Evolutionary conservation across 1,140 invertebrate genomes (phyloP).

Genomic region (Drosophila repleta): DNA sequence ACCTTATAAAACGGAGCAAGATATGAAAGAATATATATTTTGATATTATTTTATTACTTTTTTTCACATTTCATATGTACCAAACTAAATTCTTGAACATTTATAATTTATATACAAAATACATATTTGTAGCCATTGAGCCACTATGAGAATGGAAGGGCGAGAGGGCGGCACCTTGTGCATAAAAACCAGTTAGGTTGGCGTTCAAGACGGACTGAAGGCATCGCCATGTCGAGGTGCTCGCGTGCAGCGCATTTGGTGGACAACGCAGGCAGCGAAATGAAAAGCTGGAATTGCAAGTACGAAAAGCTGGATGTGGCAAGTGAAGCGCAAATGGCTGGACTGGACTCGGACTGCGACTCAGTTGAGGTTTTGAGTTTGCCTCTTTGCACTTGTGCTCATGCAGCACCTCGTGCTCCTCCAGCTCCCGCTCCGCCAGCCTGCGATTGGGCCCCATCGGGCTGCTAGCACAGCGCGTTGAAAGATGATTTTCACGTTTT

Average conservation of each 20-base stretch:
- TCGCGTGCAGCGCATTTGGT: slow-evolving; percentile 49
- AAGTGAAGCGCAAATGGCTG: slow-evolving; percentile 18
- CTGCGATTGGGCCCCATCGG: slow-evolving; percentile 44
- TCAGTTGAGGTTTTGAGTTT: slow-evolving; percentile 31
- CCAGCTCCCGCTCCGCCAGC: slow-evolving; percentile 40
- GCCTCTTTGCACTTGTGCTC: slow-evolving; percentile 46
- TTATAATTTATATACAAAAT: slow-evolving; percentile 11
- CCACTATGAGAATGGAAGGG: background rate
- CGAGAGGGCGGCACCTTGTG: slow-evolving; percentile 14
- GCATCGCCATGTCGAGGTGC: slow-evolving; percentile 42
- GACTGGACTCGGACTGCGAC: slow-evolving; percentile 23
- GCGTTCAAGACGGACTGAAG: slow-evolving; percentile 14
- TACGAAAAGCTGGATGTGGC: slow-evolving; percentile 5
- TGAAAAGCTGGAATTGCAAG: slow-evolving; percentile 64
- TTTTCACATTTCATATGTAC: no score
- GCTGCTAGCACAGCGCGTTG: slow-evolving; percentile 38
- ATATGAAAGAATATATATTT: no score
- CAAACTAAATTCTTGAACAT: slow-evolving; percentile 8
- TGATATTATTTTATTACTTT: no score
- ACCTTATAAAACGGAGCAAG: no score
- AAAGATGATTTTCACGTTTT: slow-evolving; percentile 83
- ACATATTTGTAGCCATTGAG: slow-evolving; percentile 5
- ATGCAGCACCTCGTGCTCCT: slow-evolving; percentile 12
- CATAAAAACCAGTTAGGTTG: slow-evolving; percentile 66
- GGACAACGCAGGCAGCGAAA: slow-evolving; percentile 59